Evolutionary conservation across 2,888 invertebrate species (phyloP), one percentile per base, ranked within the genome.

Genomic region (Masnerella sp.): DNA sequence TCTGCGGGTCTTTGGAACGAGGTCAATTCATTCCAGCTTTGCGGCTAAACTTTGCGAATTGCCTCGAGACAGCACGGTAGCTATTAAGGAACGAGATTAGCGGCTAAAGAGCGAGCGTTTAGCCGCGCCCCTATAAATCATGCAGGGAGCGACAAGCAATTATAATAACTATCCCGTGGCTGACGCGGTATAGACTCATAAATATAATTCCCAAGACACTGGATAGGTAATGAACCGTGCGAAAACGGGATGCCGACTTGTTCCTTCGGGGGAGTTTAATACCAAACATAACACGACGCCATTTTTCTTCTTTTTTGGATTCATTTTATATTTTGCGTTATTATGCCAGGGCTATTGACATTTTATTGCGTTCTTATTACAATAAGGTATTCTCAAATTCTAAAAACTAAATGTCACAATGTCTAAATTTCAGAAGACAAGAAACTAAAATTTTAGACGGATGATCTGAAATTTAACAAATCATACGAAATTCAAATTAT

Each of bases 111-210:
- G 81, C 77, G 79, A 77, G 79, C 79, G 76, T 78, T 80, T 80
- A 81, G 78, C 78, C 75, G 80, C 69, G 77, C 78, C 73, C 74
- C 77, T 78, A 82, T 85, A 84, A 84, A 85, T 85, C 83, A 84
- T 77, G 77, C 78, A 77, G 45, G 78, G 81, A 83, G 83, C 82
- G 83, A 84, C 84, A 84, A 82, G 84, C 84, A 83, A 85, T 84
- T 84, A 84, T 83, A 84, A 84, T 84, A 84, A 85, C 82, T 83
- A 84, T 83, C 80, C 79, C 77, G 74, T 54, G 72, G 75, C 76
- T 67, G 70, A 68, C 76, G 69, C 65, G 69, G 64, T 77, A 81
- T 80, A 77, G 77, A 77, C 79, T 79, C 80, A 80, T 82, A 83
- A 84, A 83, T 84, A 83, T 83, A 82, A 83, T 82, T 80, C 79